Percentiles rank a stretch among this genome's conserved stretches.
Evolutionary conservation across 2,113 vertebrate genomes (phyloP).

Genomic region (Plecturocebus donacophilus): DNA sequence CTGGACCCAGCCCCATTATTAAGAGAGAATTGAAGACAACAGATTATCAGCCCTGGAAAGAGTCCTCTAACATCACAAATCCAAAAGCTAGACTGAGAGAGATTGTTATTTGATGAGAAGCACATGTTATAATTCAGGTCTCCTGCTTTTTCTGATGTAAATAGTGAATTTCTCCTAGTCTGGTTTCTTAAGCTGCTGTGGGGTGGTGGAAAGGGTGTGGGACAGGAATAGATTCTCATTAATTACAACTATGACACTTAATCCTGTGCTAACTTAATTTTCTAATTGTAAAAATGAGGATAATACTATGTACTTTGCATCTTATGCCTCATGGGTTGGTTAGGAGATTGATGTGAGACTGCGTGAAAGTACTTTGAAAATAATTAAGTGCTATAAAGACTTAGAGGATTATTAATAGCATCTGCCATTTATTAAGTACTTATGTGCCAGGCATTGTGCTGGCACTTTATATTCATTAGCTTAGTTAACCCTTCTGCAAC

Average conservation of each 20-base stretch:
- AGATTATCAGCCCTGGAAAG: background rate
- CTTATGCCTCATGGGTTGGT: conserved; percentile 9
- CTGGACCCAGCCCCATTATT: background rate
- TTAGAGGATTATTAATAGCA: conserved; percentile 50
- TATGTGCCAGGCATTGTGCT: conserved; percentile 46
- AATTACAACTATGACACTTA: background rate
- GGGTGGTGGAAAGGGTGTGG: background rate
- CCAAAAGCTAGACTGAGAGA: background rate
- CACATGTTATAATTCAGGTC: background rate
- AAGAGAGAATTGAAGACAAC: background rate
- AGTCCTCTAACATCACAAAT: background rate
- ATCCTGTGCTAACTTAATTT: conserved; percentile 41
- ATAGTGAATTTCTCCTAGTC: background rate
- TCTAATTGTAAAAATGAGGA: conserved; percentile 38
- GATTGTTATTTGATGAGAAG: background rate
- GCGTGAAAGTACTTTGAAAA: conserved; percentile 51
- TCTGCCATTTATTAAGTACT: conserved; percentile 48
- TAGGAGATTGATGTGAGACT: conserved; percentile 32
- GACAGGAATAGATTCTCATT: background rate
- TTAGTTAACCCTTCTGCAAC: conserved; percentile 39
- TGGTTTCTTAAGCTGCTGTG: conserved; percentile 12
- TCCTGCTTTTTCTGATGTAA: conserved; percentile 9
- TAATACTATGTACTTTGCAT: conserved; percentile 14
- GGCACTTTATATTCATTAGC: conserved; percentile 42
- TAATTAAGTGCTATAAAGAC: conserved; percentile 63